Conservation (phyloP, 2,797 vertebrate species). For the Arctocebus calabarensis region DNA sequence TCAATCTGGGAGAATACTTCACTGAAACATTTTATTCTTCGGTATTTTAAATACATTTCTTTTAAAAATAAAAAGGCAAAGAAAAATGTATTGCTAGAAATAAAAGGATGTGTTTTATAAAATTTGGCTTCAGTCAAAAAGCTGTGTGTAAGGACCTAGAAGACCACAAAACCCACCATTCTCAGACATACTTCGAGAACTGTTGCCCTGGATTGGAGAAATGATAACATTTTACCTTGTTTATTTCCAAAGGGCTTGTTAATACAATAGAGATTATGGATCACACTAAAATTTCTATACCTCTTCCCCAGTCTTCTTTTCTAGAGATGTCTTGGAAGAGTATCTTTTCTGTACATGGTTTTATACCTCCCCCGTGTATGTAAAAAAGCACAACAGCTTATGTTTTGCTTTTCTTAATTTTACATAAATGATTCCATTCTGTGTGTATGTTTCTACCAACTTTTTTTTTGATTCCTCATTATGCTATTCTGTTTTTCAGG, state of each 20-base stretch:
- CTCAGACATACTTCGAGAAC: neutral
- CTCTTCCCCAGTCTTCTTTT: neutral
- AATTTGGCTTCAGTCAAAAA: neutral
- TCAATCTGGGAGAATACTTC: neutral
- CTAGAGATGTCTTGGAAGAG: neutral
- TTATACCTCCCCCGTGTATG: neutral
- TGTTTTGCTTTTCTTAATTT: neutral
- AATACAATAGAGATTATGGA: neutral
- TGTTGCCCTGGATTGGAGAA: neutral
- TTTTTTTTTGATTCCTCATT: slow-evolving; percentile 25
- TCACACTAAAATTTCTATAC: neutral
- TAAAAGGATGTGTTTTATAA: neutral
- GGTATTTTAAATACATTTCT: neutral
- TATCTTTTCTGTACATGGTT: neutral
- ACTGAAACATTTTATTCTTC: neutral
- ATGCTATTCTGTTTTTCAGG: neutral
- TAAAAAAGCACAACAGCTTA: neutral
- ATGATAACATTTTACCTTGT: neutral
- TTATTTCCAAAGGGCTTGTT: neutral
- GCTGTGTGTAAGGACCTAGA: neutral
- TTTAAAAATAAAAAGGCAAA: neutral
- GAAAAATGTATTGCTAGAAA: neutral
- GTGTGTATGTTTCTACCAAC: slow-evolving; percentile 3
- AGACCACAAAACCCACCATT: neutral
- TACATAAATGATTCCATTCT: slow-evolving; percentile 3